A percentile compares a stretch with the other conserved stretches of the same genome.
phyloP scores from a whole-genome alignment of 2,888 invertebrate genomes.

The Scelioninae gen. 1 region DNA sequence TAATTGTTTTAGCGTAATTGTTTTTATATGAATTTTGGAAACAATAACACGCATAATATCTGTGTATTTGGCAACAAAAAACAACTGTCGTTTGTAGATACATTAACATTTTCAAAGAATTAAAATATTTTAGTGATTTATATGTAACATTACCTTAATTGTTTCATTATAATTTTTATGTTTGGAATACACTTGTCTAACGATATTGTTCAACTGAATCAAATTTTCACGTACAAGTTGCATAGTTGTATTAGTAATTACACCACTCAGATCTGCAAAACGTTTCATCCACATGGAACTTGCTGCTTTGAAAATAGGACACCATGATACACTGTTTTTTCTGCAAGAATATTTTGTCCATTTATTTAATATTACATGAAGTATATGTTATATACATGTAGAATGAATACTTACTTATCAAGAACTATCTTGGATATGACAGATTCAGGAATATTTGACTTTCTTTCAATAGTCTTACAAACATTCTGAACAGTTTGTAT shows the following conservation, averaged over 20 bases:
- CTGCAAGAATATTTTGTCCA: conserved; percentile 63
- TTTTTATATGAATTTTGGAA: no score
- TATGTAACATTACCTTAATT: conserved; percentile 66
- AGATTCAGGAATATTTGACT: conserved; percentile 55
- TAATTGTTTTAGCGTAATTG: no score
- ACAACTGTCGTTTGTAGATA: no score
- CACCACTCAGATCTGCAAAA: conserved; percentile 77
- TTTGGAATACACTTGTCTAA: conserved; percentile 77
- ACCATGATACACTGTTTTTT: conserved; percentile 80
- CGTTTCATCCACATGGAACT: conserved; percentile 81
- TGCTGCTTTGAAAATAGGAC: conserved; percentile 81
- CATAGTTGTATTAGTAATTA: conserved; percentile 71
- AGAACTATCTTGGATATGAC: conserved; percentile 76
- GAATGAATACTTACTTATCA: conserved; percentile 74
- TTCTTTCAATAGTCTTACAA: conserved; percentile 61
- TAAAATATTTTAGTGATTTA: background rate
- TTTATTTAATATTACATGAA: background rate
- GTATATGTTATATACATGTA: background rate
- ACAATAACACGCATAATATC: no score
- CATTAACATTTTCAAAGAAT: no score
- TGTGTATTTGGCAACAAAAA: no score
- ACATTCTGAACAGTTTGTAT: conserved; percentile 61
- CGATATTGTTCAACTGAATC: conserved; percentile 77
- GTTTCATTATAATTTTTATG: conserved; percentile 70
- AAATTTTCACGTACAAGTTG: conserved; percentile 71